These are phyloP conservation scores for Tetanocera ferruginea DNA, from an alignment of 2,888 invertebrate genomes.

Conservation along the genomic window DNA sequence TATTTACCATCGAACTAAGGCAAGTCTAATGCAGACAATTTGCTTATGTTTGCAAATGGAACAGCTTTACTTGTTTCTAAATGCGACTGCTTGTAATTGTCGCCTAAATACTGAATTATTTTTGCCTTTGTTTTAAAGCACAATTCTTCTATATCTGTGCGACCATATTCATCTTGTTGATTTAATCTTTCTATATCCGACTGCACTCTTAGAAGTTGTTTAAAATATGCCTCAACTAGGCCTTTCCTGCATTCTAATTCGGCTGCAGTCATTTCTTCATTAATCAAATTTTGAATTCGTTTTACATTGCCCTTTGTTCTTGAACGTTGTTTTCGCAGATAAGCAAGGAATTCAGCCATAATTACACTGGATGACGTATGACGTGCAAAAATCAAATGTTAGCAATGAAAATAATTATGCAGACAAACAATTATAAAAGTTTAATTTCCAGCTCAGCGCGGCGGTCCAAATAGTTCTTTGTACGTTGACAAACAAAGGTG, in stretches of 20 bases:
- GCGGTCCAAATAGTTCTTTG: no score
- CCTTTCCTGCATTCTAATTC: slow-evolving; percentile 37
- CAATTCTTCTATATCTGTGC: slow-evolving; percentile 34
- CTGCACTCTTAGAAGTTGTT: slow-evolving; percentile 26
- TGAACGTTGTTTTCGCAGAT: not conserved
- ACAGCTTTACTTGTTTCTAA: slow-evolving; percentile 11
- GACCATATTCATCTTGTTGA: not conserved
- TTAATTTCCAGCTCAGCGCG: no score
- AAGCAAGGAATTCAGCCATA: no score
- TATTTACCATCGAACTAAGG: slow-evolving; percentile 40
- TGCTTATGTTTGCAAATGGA: not conserved
- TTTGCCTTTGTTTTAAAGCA: slow-evolving; percentile 27
- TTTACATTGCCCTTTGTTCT: slow-evolving; percentile 10
- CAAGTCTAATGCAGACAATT: slow-evolving; percentile 22
- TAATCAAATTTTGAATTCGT: not conserved
- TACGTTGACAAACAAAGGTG: no score
- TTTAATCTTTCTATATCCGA: slow-evolving; percentile 20
- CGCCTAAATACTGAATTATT: slow-evolving; percentile 13
- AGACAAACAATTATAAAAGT: no score
- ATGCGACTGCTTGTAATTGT: not conserved
- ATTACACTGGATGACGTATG: no score
- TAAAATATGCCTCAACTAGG: slow-evolving; percentile 37
- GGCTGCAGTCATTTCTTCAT: not conserved
- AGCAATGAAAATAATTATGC: no score
- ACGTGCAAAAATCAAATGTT: no score